Conservation (phyloP, 2,888 invertebrate species). For the Cetonia aurata region DNA sequence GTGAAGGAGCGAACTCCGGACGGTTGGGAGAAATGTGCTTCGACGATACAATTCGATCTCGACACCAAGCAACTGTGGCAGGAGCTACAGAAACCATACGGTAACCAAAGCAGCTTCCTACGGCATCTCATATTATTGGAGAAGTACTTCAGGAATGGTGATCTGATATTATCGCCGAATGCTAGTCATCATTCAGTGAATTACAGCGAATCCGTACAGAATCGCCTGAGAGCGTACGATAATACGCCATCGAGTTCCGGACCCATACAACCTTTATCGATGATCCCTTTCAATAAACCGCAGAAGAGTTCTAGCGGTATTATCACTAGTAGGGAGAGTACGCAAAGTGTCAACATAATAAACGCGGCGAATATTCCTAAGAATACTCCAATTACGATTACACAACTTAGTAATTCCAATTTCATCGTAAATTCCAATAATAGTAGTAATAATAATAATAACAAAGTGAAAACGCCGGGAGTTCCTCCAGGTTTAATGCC, state of each 20-base stretch:
- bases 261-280: constrained; percentile 60
- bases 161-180: constrained; percentile 78
- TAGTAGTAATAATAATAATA: constrained; percentile 4
- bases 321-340: constrained; percentile 53
- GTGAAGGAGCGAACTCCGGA: constrained; percentile 82
- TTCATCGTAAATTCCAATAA: constrained; percentile 41
- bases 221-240: constrained; percentile 82
- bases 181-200: constrained; percentile 81
- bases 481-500: constrained; percentile 63
- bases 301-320: constrained; percentile 59
- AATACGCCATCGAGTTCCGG: constrained; percentile 67
- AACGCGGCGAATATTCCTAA: constrained; percentile 62
- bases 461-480: constrained; percentile 49
- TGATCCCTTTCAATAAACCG: constrained; percentile 61
- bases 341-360: constrained; percentile 51
- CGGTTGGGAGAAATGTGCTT: constrained; percentile 86
- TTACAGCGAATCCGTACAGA: constrained; percentile 85
- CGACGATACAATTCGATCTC: constrained; percentile 83
- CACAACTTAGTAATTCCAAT: constrained; percentile 51
- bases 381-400: constrained; percentile 63
- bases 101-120: constrained; percentile 88
- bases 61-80: constrained; percentile 87
- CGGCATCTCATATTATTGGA: constrained; percentile 85
- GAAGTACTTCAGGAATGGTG: constrained; percentile 85
- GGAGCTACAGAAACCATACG: constrained; percentile 86